Evolutionary conservation across 2,888 invertebrate genomes (phyloP).

Genomic region (Amaurobius ferox): DNA sequence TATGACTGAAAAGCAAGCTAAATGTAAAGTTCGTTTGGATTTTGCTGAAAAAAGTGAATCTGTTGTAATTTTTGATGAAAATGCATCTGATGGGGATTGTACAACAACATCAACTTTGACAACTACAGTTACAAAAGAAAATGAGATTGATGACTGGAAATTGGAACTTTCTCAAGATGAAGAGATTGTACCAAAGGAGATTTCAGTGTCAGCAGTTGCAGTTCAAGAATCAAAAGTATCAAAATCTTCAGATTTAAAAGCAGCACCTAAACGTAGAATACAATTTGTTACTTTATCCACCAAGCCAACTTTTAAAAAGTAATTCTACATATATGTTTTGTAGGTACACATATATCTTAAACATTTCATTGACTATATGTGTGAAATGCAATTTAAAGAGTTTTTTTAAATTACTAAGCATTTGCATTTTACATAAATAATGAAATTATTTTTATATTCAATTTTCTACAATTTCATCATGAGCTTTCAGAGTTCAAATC

Average conservation of each 20-base stretch:
- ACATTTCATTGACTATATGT: too few relatives aligned
- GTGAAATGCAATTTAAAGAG: too few relatives aligned
- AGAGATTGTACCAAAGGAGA: slow-evolving; percentile 29
- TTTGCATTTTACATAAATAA: too few relatives aligned
- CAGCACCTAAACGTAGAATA: slow-evolving; percentile 45
- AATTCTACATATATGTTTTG: too few relatives aligned
- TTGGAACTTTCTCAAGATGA: slow-evolving; percentile 61
- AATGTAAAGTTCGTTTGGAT: background rate
- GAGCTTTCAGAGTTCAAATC: too few relatives aligned
- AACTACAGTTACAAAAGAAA: background rate
- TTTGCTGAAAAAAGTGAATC: background rate
- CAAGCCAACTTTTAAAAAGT: slow-evolving; percentile 6
- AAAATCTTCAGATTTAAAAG: too few relatives aligned
- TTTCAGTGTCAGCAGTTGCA: background rate
- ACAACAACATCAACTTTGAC: too few relatives aligned
- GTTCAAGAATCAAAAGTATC: too few relatives aligned
- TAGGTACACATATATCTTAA: too few relatives aligned
- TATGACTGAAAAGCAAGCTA: background rate
- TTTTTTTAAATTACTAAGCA: too few relatives aligned
- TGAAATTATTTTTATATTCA: too few relatives aligned
- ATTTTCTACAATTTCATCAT: too few relatives aligned
- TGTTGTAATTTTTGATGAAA: background rate
- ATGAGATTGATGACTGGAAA: slow-evolving; percentile 54
- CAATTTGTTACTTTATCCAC: slow-evolving; percentile 34
- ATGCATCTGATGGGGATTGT: slow-evolving; percentile 13